These are phyloP conservation scores for Gymnothorax javanicus DNA, from an alignment of 2,797 vertebrate genomes.

Conservation along the genomic window DNA sequence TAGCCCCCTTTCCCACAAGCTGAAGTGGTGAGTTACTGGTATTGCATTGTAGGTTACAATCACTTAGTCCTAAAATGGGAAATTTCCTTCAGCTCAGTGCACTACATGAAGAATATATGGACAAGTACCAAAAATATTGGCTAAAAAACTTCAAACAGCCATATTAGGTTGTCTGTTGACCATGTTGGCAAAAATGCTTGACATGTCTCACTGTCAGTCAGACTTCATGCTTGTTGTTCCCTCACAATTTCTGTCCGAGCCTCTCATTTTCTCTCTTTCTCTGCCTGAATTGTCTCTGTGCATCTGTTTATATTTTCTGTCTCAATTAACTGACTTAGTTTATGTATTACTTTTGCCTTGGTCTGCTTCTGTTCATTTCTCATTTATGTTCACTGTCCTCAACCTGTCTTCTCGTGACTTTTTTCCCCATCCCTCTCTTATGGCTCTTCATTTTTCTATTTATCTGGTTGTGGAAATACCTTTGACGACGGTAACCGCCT, in stretches of 20 bases:
- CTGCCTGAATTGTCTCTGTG: not conserved
- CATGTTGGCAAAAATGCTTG: not conserved
- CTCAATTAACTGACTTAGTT: not conserved
- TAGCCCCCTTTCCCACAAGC: constrained; percentile 75
- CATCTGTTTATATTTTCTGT: not conserved
- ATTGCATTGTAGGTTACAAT: not conserved
- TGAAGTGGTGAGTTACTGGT: constrained; percentile 75
- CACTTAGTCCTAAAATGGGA: not conserved
- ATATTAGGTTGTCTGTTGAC: not conserved
- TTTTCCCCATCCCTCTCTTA: not conserved
- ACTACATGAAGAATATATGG: too few relatives aligned
- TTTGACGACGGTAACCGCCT: not conserved
- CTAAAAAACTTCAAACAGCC: not conserved
- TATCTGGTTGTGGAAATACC: not conserved
- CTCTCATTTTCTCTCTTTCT: not conserved
- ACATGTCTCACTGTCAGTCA: not conserved
- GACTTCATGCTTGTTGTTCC: not conserved
- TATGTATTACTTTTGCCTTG: too few relatives aligned
- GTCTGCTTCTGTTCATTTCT: not conserved
- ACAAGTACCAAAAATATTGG: not conserved
- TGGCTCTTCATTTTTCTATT: not conserved
- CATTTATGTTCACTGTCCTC: not conserved
- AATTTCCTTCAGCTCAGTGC: not conserved
- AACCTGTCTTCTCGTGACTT: not conserved
- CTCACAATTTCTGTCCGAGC: not conserved